Base-by-base conservation (phyloP, 2,888 invertebrate genomes). In the Acanthoscelides obtectus region DNA sequence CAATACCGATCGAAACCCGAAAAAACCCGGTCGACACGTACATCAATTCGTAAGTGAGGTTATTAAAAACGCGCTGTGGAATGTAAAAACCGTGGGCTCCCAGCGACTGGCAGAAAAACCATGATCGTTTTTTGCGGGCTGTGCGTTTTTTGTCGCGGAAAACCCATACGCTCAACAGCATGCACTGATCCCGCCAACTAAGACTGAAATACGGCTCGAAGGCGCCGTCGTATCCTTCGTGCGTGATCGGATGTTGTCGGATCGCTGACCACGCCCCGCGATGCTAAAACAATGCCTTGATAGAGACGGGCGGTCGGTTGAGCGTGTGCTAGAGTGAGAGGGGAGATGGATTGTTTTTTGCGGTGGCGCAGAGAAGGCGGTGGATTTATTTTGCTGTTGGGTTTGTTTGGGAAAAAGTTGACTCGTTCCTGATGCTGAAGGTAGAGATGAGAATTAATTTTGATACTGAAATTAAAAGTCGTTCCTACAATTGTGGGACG, bases 281-380 rank as follows among this genome's bases (percentile, higher is more conserved):
- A 75, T 72, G 73, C 71, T 74, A 75, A 79, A 77, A 79, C 79
- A 78, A 79, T 78, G 79, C 76, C 71, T 71, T 17, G 69, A 73
- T 70, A 68, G 75, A 75, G 76, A 79, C 71, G 74, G 76, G 75
- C 71, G 72, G 70, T 71, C 20, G 67, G 73, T 72, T 70, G 74
- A 72, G 71, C 72, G 72, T 72, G 77, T 70, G 76, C 72, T 74
- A 72, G 76, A 78, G 75, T 69, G 77, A 79, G 78, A 77, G 71
- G 75, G 77, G 71, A 69, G 64, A 72, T 69, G 71, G 66, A 73
- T 74, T 70, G 74, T 76, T 78, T 75, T 77, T 75, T 76, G 45
- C 45, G 45, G 45, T 17, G 45, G 45, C 45, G 17, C 12, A 3
- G 8, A 45, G 45, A 45, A 45, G 45, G 45, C 45, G 45, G 45